phyloP scores from a whole-genome alignment of 2,797 vertebrate genomes.

The Lithobates sylvaticus region DNA sequence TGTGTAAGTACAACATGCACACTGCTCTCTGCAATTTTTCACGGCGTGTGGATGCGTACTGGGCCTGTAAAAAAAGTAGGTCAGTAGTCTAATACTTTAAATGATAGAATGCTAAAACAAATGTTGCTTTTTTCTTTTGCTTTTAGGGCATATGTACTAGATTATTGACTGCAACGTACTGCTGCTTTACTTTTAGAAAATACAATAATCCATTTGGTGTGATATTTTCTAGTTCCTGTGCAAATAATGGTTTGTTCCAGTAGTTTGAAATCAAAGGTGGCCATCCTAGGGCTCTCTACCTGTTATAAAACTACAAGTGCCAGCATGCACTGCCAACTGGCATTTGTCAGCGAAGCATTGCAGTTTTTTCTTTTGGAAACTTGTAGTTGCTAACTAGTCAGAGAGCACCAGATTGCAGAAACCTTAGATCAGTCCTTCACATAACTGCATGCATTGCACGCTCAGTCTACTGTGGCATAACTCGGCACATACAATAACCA shows the following conservation, averaged over 20 bases:
- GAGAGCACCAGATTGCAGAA: slow-evolving; percentile 11
- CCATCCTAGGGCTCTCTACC: background rate
- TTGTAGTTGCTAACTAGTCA: background rate
- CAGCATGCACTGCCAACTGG: slow-evolving; percentile 10
- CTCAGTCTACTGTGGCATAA: slow-evolving; percentile 70
- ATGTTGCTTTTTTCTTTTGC: background rate
- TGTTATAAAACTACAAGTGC: background rate
- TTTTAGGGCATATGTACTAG: background rate
- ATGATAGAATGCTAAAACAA: background rate
- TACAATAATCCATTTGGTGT: background rate
- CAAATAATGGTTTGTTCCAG: slow-evolving; percentile 11
- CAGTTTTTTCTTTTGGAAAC: background rate
- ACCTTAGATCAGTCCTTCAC: slow-evolving; percentile 35
- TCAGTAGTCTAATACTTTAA: background rate
- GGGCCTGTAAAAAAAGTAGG: background rate
- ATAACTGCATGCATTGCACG: slow-evolving; percentile 77
- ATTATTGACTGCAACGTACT: slow-evolving; percentile 28
- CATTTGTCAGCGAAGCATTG: background rate
- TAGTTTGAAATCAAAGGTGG: slow-evolving; percentile 15
- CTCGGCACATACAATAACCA: slow-evolving; percentile 53
- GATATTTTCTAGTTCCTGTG: slow-evolving; percentile 17
- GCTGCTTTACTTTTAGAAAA: slow-evolving; percentile 38
- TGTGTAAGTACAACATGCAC: too few relatives aligned
- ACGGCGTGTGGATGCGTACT: background rate
- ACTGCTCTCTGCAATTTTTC: background rate